A percentile compares a stretch with the other conserved stretches of the same genome.
These are phyloP conservation scores for Thermophis baileyi DNA, from an alignment of 2,113 vertebrate species.

Conservation along the genomic window DNA sequence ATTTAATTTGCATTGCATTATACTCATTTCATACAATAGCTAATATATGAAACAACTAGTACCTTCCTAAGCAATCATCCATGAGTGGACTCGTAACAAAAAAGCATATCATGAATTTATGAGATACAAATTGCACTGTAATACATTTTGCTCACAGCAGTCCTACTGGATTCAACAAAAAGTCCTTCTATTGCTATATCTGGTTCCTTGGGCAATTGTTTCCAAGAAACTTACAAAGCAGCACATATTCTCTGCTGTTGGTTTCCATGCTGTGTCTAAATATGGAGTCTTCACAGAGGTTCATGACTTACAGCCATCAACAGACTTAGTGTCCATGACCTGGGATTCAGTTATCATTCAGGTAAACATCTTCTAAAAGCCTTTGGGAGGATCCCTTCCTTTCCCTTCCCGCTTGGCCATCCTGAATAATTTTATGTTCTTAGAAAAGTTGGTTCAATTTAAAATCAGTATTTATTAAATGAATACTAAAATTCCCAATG, in stretches of 20 bases:
- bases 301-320: background rate
- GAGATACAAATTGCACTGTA: background rate
- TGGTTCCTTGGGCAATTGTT: background rate
- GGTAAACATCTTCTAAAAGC: background rate
- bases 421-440: background rate
- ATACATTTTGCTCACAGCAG: background rate
- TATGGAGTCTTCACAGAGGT: background rate
- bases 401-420: background rate
- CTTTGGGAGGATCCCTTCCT: background rate
- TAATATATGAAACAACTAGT: background rate
- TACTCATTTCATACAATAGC: background rate
- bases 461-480: background rate
- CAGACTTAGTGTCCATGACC: background rate
- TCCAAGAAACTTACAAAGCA: background rate
- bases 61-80: background rate
- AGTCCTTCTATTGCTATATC: background rate
- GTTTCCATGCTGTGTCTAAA: background rate
- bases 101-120: background rate
- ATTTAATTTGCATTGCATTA: background rate
- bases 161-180: background rate
- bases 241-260: background rate
- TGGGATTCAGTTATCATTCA: background rate
- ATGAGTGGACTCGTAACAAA: background rate
- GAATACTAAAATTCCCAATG: background rate
- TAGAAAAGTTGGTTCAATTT: background rate